Conservation (phyloP, 64 coral and sea anemone species). For the Hydrozoanthus tunicans region DNA sequence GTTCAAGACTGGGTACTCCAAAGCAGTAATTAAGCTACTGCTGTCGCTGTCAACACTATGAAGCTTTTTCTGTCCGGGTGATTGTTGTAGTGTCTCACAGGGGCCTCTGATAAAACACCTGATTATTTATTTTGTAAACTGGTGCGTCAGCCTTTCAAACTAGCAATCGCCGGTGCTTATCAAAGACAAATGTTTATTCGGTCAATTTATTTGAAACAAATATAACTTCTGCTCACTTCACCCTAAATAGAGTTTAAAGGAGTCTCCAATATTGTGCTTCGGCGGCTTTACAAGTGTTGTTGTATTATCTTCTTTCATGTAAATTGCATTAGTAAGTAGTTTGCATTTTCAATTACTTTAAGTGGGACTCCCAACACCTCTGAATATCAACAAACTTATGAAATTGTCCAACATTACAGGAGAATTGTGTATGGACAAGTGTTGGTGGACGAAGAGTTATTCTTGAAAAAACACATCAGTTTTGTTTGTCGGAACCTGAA, state of each 20-base stretch:
- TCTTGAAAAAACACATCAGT: conserved; percentile 59
- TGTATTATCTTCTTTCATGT: conserved; percentile 52
- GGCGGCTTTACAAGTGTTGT: conserved; percentile 46
- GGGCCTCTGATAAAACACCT: conserved; percentile 26
- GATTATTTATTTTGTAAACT: conserved; percentile 69
- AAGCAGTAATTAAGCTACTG: conserved; percentile 43
- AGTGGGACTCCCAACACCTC: conserved; percentile 41
- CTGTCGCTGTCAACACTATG: conserved; percentile 27
- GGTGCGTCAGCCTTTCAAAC: not conserved
- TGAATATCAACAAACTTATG: conserved; percentile 38
- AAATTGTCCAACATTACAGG: conserved; percentile 60
- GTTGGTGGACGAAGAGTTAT: conserved; percentile 73
- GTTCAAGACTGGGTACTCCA: not conserved
- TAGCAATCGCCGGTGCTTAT: not conserved
- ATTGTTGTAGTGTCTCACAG: not conserved
- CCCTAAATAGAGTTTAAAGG: conserved; percentile 46
- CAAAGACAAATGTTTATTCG: not conserved
- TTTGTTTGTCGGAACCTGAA: conserved; percentile 73
- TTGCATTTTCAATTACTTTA: conserved; percentile 91
- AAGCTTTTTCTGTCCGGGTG: conserved; percentile 31
- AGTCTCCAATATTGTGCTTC: conserved; percentile 39
- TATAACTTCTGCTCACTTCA: conserved; percentile 36
- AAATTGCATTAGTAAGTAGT: conserved; percentile 60
- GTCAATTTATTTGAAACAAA: conserved; percentile 29
- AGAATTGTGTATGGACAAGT: conserved; percentile 77